A percentile compares a stretch with the other conserved stretches of the same genome.
Evolutionary conservation across 2,888 invertebrate species (phyloP).

Genomic region (Gastrophysa polygoni): DNA sequence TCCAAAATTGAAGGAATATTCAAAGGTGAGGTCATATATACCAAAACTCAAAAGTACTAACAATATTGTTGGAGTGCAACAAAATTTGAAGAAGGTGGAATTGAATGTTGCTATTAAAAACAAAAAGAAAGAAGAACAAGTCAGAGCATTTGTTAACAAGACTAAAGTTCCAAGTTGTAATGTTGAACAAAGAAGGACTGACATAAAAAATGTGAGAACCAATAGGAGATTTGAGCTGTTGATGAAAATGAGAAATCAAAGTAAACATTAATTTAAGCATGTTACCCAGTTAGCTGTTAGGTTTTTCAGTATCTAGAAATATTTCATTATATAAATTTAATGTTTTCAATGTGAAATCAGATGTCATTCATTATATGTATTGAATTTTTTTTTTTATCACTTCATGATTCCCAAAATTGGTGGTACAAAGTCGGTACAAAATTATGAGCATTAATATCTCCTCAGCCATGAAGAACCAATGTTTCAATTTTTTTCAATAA

Average conservation of each 20-base stretch:
- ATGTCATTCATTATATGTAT: too few species aligned
- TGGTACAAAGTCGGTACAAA: too few species aligned
- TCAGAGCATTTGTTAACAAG: constrained; percentile 43
- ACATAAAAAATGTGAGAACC: constrained; percentile 71
- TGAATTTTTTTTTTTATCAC: too few species aligned
- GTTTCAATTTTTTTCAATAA: too few species aligned
- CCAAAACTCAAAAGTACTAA: constrained; percentile 13
- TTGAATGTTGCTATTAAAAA: constrained; percentile 36
- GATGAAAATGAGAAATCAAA: constrained; percentile 63
- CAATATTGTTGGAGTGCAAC: constrained; percentile 12
- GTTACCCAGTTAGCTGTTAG: too few species aligned
- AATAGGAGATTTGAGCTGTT: constrained; percentile 75
- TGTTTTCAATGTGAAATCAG: too few species aligned
- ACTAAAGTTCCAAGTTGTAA: constrained; percentile 33
- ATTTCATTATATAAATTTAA: too few species aligned
- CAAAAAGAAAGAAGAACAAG: constrained; percentile 37
- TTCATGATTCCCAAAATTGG: too few species aligned
- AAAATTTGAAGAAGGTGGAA: constrained; percentile 37
- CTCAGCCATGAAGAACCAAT: too few species aligned
- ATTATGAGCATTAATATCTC: too few species aligned
- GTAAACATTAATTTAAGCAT: constrained; percentile 21
- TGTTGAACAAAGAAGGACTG: constrained; percentile 49
- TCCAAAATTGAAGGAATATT: constrained; percentile 12
- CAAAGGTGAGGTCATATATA: constrained; percentile 20
- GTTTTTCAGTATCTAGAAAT: too few species aligned